A percentile compares a stretch with the other conserved stretches of the same genome.
Conservation (phyloP, 1,140 invertebrate genomes). For the Drosophila erecta region DNA sequence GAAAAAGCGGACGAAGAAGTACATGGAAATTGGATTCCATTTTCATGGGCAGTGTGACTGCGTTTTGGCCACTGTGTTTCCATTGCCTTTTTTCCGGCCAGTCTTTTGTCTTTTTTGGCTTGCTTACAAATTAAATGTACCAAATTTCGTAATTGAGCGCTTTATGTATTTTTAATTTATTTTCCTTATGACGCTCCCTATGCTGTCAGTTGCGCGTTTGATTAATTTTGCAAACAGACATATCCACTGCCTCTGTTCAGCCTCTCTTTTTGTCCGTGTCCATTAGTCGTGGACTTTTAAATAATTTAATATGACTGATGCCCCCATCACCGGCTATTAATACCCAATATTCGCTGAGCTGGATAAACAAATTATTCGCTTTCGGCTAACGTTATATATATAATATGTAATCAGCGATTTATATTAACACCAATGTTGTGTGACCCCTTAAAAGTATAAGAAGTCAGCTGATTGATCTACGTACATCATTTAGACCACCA, state of each 20-base stretch:
- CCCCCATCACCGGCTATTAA: slow-evolving; percentile 2
- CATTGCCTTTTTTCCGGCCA: slow-evolving; percentile 2
- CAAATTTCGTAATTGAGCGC: slow-evolving; percentile 72
- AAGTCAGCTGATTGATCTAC: too few relatives aligned
- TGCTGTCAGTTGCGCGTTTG: slow-evolving; percentile 29
- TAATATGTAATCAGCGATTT: too few relatives aligned
- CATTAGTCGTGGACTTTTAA: slow-evolving; percentile 22
- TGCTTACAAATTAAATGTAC: slow-evolving; percentile 63
- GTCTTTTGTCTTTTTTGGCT: slow-evolving; percentile 1
- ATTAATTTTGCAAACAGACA: slow-evolving; percentile 60
- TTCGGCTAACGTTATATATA: too few relatives aligned
- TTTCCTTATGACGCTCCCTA: slow-evolving; percentile 41
- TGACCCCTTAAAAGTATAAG: too few relatives aligned
- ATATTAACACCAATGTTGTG: too few relatives aligned
- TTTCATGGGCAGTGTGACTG: slow-evolving; percentile 38
- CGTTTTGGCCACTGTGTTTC: slow-evolving; percentile 1
- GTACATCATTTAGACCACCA: too few relatives aligned
- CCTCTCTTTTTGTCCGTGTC: background rate
- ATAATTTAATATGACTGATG: slow-evolving; percentile 12
- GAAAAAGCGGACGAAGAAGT: slow-evolving; percentile 2
- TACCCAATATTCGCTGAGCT: slow-evolving; percentile 23
- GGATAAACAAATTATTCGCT: slow-evolving; percentile 8
- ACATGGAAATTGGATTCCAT: slow-evolving; percentile 71
- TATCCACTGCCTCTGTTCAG: slow-evolving; percentile 18
- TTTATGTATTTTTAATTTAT: slow-evolving; percentile 79